These are phyloP conservation scores for Perizoma flavofasciatum DNA, from an alignment of 2,888 invertebrate genomes.

Conservation along the genomic window DNA sequence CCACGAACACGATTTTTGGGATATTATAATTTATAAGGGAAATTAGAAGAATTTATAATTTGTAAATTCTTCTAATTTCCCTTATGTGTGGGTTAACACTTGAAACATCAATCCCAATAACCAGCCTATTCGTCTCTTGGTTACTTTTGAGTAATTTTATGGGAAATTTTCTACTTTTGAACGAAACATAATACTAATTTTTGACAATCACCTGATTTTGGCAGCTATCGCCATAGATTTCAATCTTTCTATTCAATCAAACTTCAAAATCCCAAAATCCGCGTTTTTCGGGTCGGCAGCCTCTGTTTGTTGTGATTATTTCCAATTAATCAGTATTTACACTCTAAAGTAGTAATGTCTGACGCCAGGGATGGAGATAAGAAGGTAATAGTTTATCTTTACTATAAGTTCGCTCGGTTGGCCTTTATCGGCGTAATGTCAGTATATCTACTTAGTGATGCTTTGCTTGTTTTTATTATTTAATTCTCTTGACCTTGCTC, in stretches of 20 bases:
- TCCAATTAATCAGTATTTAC: conserved; percentile 38
- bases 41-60: too few relatives aligned
- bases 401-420: conserved; percentile 42
- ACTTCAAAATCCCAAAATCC: conserved; percentile 24
- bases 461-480: conserved; percentile 54
- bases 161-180: too few relatives aligned
- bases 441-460: conserved; percentile 31
- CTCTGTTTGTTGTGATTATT: conserved; percentile 36
- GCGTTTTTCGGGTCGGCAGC: conserved; percentile 25
- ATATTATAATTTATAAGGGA: too few relatives aligned
- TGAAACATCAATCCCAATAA: too few relatives aligned
- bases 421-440: conserved; percentile 33
- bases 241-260: conserved; percentile 33
- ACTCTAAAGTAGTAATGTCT: conserved; percentile 60
- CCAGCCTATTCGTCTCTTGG: too few relatives aligned
- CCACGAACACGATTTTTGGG: too few relatives aligned
- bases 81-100: too few relatives aligned
- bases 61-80: too few relatives aligned
- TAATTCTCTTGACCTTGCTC: conserved; percentile 65
- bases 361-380: conserved; percentile 65
- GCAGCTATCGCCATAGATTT: conserved; percentile 24
- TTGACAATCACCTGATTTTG: conserved; percentile 51
- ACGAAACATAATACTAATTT: conserved; percentile 19
- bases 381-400: conserved; percentile 68
- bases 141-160: too few relatives aligned